Percentiles rank a stretch among this genome's conserved stretches.
Conservation (phyloP, 2,888 invertebrate species). For the Pheosia gnoma region DNA sequence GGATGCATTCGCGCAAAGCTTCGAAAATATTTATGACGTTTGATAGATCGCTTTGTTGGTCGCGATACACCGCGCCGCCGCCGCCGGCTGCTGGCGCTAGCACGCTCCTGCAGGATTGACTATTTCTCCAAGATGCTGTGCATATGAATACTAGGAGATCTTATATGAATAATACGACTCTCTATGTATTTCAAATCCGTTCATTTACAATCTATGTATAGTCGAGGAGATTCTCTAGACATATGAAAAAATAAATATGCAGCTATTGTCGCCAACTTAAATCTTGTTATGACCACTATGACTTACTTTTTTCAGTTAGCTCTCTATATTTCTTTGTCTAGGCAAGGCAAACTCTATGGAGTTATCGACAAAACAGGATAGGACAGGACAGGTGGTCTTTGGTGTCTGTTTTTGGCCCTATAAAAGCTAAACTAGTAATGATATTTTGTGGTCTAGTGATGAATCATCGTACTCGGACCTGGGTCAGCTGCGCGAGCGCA, state of each 20-base stretch:
- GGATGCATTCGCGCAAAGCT: constrained; percentile 60
- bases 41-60: constrained; percentile 75
- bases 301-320: too few relatives aligned
- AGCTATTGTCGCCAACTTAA: too few relatives aligned
- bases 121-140: constrained; percentile 1
- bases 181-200: too few relatives aligned
- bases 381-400: too few relatives aligned
- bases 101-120: constrained; percentile 16
- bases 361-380: too few relatives aligned
- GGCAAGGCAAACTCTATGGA: too few relatives aligned
- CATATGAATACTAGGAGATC: neutral
- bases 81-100: constrained; percentile 22
- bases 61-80: constrained; percentile 39
- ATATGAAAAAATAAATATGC: too few relatives aligned
- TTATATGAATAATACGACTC: neutral
- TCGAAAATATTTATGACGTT: constrained; percentile 78
- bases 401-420: too few relatives aligned
- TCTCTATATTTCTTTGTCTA: too few relatives aligned
- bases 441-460: constrained; percentile 50
- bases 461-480: constrained; percentile 78
- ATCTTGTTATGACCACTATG: too few relatives aligned
- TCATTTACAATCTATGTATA: too few relatives aligned
- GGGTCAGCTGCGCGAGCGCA: constrained; percentile 69
- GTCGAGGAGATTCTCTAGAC: too few relatives aligned
- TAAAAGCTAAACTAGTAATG: neutral